phyloP scores from a whole-genome alignment of 2,888 invertebrate species.

The Eupsilia transversa region DNA sequence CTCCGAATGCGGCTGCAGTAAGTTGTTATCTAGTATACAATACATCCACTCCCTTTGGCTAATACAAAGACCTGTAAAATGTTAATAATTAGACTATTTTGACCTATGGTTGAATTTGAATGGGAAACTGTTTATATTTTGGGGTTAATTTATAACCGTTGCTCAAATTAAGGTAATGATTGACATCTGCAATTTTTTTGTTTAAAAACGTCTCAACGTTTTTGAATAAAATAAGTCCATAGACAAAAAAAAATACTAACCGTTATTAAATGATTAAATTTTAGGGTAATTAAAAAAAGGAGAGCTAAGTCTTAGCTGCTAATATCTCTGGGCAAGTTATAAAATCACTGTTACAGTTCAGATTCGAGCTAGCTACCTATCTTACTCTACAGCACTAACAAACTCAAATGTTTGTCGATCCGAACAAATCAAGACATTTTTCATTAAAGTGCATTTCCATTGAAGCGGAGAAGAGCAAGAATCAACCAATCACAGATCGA shows the following conservation, averaged over 20 bases:
- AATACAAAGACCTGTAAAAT: slow-evolving; percentile 31
- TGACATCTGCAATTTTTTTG: background rate
- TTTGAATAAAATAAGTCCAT: background rate
- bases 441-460: background rate
- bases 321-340: slow-evolving; percentile 36
- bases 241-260: background rate
- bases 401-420: slow-evolving; percentile 4
- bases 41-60: slow-evolving; percentile 61
- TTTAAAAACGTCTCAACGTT: background rate
- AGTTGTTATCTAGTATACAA: slow-evolving; percentile 37
- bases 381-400: slow-evolving; percentile 23
- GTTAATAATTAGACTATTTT: slow-evolving; percentile 14
- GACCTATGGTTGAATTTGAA: slow-evolving; percentile 12
- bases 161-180: background rate
- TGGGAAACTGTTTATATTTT: slow-evolving; percentile 1
- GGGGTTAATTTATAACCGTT: slow-evolving; percentile 3
- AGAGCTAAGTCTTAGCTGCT: slow-evolving; percentile 7
- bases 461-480: background rate
- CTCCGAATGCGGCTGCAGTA: slow-evolving; percentile 28
- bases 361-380: slow-evolving; percentile 21
- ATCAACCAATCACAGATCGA: background rate
- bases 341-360: slow-evolving; percentile 17
- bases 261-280: background rate
- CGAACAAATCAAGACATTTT: slow-evolving; percentile 2
- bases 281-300: background rate